These are phyloP conservation scores for Pelosia muscerda DNA, from an alignment of 2,888 invertebrate genomes.

Conservation along the genomic window DNA sequence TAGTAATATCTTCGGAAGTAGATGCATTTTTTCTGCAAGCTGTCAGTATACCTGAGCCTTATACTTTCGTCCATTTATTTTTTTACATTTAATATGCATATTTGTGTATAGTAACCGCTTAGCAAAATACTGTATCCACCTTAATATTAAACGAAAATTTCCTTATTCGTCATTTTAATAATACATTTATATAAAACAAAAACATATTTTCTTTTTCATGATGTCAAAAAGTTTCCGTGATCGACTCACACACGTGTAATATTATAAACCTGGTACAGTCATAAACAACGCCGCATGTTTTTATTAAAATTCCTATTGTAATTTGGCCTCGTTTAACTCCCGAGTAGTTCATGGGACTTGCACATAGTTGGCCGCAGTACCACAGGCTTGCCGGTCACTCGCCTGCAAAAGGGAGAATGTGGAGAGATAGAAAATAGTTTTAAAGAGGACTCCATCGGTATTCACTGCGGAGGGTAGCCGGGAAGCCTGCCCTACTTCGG, in stretches of 20 bases:
- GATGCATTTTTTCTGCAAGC: background rate
- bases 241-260: conserved; percentile 42
- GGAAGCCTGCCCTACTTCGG: conserved; percentile 60
- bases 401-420: conserved; percentile 52
- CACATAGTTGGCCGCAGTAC: conserved; percentile 57
- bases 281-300: conserved; percentile 57
- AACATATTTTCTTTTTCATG: conserved; percentile 40
- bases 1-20: no score
- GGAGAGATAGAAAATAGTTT: conserved; percentile 68
- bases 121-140: background rate
- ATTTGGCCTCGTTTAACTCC: conserved; percentile 49
- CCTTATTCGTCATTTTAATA: background rate
- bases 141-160: background rate
- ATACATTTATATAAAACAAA: conserved; percentile 23
- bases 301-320: conserved; percentile 62
- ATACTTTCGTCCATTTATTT: background rate
- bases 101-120: background rate
- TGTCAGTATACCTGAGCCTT: background rate
- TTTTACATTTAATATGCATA: no score
- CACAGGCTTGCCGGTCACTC: conserved; percentile 51
- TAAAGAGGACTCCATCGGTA: conserved; percentile 66
- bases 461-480: conserved; percentile 56
- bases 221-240: conserved; percentile 51
- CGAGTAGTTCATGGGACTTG: conserved; percentile 58
- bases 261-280: conserved; percentile 43